phyloP scores from a whole-genome alignment of 2,113 vertebrate genomes.

The Petroica traversi region DNA sequence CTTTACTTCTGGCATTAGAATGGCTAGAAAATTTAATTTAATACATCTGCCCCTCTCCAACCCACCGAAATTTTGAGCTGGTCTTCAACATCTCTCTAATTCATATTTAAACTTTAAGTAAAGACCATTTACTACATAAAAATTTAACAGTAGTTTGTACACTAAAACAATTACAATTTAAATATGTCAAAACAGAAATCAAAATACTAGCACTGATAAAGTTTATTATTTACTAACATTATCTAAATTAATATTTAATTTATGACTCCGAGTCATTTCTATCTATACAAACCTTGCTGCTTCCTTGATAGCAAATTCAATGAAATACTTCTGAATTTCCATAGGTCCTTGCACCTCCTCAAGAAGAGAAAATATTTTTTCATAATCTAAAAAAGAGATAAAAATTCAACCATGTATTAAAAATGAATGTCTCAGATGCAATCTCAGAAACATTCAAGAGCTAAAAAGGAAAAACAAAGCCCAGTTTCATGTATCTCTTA shows the following conservation, averaged over 20 bases:
- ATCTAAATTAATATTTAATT: neutral
- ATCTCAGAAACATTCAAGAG: neutral
- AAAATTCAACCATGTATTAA: neutral
- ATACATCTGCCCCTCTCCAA: neutral
- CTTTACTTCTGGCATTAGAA: neutral
- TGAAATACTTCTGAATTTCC: conserved; percentile 89
- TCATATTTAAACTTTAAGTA: neutral
- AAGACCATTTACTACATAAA: neutral
- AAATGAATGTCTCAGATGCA: neutral
- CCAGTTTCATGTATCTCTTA: neutral
- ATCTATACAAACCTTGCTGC: conserved; percentile 84
- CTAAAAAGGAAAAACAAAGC: neutral
- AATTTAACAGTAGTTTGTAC: neutral
- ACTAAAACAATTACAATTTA: neutral
- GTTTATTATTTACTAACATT: neutral
- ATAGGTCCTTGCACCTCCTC: conserved; percentile 90
- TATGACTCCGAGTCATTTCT: accelerated
- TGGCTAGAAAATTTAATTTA: neutral
- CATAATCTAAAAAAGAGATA: conserved; percentile 79
- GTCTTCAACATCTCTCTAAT: neutral
- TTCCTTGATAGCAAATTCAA: conserved; percentile 96
- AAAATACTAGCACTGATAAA: neutral
- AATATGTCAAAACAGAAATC: neutral
- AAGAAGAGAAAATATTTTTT: conserved; percentile 88
- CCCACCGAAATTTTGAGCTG: neutral